These are phyloP conservation scores for Linepithema humile DNA, from an alignment of 1,140 invertebrate genomes.

Conservation along the genomic window DNA sequence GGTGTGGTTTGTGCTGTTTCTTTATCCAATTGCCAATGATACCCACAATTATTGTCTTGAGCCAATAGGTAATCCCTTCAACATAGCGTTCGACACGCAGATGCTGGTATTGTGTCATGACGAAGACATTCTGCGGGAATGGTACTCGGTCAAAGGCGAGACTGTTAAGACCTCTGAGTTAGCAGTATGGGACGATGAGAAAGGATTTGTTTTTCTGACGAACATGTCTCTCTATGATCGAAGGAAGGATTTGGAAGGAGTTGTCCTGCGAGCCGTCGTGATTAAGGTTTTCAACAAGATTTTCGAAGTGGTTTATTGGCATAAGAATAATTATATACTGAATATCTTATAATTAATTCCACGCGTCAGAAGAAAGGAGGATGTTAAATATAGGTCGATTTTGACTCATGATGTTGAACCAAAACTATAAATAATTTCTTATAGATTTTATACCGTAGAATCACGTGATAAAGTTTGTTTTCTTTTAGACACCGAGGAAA, in stretches of 20 bases:
- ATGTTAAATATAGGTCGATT: neutral
- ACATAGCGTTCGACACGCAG: conserved; percentile 66
- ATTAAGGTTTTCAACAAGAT: conserved; percentile 16
- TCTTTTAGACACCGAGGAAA: too few species aligned
- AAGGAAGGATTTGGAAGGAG: conserved; percentile 46
- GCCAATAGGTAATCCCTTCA: conserved; percentile 62
- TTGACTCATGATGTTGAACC: neutral
- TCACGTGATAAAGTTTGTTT: too few species aligned
- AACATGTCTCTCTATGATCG: conserved; percentile 40
- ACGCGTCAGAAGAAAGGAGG: too few species aligned
- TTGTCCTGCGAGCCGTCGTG: conserved; percentile 39
- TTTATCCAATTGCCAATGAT: neutral
- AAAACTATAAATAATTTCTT: too few species aligned
- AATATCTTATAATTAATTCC: neutral
- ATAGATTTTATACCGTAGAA: too few species aligned
- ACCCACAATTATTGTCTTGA: conserved; percentile 12
- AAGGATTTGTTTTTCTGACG: conserved; percentile 18
- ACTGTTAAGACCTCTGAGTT: conserved; percentile 16
- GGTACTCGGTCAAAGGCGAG: conserved; percentile 65
- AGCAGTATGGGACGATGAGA: neutral
- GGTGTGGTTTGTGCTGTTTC: conserved; percentile 58
- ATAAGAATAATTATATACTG: too few species aligned
- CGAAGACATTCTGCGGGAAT: conserved; percentile 56
- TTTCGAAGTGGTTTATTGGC: neutral
- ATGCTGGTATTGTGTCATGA: conserved; percentile 60